Percentiles rank a stretch among this genome's conserved stretches.
Conservation (phyloP, 2,888 invertebrate species). For the Watsonalla binaria region DNA sequence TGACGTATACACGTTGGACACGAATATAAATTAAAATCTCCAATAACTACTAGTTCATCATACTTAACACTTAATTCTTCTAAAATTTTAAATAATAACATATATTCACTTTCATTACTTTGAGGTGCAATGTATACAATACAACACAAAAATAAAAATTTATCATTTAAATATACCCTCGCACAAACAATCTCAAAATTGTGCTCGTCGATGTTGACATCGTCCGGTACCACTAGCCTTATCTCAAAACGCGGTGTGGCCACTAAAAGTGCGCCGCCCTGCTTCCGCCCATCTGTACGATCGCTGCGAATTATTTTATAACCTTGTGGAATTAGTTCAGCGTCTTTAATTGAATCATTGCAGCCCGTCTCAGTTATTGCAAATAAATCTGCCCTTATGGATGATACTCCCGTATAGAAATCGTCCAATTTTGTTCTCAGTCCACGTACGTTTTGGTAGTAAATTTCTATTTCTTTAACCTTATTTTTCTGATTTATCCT, state of each 20-base stretch:
- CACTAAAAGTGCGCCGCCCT: slow-evolving; percentile 8
- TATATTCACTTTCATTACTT: slow-evolving; percentile 12
- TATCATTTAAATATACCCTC: slow-evolving; percentile 6
- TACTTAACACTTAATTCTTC: slow-evolving; percentile 13
- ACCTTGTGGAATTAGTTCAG: slow-evolving; percentile 8
- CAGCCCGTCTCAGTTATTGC: slow-evolving; percentile 11
- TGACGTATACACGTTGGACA: slow-evolving; percentile 8
- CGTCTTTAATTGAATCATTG: slow-evolving; percentile 8
- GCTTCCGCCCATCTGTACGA: not conserved
- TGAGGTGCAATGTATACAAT: slow-evolving; percentile 18
- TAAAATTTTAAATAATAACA: slow-evolving; percentile 11
- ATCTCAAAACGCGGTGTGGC: slow-evolving; percentile 3
- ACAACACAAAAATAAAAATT: slow-evolving; percentile 14
- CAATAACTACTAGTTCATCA: slow-evolving; percentile 9
- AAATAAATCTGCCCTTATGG: slow-evolving; percentile 14
- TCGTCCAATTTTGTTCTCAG: slow-evolving; percentile 11
- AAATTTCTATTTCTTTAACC: slow-evolving; percentile 7
- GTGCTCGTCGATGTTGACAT: slow-evolving; percentile 4
- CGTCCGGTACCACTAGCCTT: slow-evolving; percentile 1
- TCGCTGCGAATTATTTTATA: slow-evolving; percentile 7
- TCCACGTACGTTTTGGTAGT: slow-evolving; percentile 15
- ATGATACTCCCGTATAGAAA: slow-evolving; percentile 4
- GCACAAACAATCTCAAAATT: slow-evolving; percentile 17
- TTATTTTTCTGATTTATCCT: too few relatives aligned
- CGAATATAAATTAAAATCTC: slow-evolving; percentile 15